Evolutionary conservation across 2,113 vertebrate genomes (phyloP).

Genomic region (Peromyscus maniculatus): DNA sequence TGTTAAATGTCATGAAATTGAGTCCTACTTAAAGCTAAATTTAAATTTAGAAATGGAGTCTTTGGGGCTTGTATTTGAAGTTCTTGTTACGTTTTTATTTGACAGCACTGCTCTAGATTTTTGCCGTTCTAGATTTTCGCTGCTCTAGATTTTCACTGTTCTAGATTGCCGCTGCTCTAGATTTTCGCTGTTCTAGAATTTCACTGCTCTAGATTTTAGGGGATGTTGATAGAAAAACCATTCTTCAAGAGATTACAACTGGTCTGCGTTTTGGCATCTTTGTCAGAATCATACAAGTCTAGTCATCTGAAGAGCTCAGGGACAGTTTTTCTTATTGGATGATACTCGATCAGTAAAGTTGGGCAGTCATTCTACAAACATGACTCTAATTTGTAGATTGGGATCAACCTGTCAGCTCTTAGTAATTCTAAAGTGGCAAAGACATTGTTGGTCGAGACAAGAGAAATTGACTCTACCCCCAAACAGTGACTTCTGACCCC

Average conservation of each 20-base stretch:
- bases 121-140: not conserved
- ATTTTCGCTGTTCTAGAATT: not conserved
- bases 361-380: constrained; percentile 47
- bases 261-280: not conserved
- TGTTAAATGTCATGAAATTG: not conserved
- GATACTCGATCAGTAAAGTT: not conserved
- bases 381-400: not conserved
- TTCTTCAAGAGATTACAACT: not conserved
- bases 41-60: constrained; percentile 34
- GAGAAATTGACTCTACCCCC: not conserved
- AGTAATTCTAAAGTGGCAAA: constrained; percentile 33
- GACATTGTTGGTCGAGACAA: not conserved
- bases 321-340: not conserved
- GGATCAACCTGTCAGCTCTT: not conserved
- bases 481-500: not conserved
- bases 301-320: constrained; percentile 12
- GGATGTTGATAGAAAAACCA: not conserved
- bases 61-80: not conserved
- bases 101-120: not conserved
- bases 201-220: not conserved
- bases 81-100: constrained; percentile 16
- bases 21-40: constrained; percentile 12
- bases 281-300: constrained; percentile 17
- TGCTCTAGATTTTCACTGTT: not conserved
- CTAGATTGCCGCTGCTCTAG: not conserved